These are phyloP conservation scores for Monochamus saltuarius DNA, from an alignment of 1,140 invertebrate species.

Conservation along the genomic window DNA sequence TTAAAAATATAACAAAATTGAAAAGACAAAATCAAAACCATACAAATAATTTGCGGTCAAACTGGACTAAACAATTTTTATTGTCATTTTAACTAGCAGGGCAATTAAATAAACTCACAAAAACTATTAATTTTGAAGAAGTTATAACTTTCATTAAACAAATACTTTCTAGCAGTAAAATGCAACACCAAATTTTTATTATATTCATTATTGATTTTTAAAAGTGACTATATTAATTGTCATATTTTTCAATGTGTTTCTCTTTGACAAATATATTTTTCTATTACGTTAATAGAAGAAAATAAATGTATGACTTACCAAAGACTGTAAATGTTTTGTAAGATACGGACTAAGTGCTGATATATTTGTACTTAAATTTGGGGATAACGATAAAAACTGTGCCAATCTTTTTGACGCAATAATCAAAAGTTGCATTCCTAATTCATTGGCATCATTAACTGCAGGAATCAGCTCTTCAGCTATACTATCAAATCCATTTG, in stretches of 20 bases:
- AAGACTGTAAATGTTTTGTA: slow-evolving; percentile 67
- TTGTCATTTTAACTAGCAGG: too few species aligned
- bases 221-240: background rate
- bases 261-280: background rate
- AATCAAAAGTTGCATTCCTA: slow-evolving; percentile 67
- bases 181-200: slow-evolving; percentile 6
- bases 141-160: too few species aligned
- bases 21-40: too few species aligned
- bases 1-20: too few species aligned
- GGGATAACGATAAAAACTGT: slow-evolving; percentile 60
- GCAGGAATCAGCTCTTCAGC: slow-evolving; percentile 72
- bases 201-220: slow-evolving; percentile 4
- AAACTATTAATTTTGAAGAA: too few species aligned
- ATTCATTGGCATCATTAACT: slow-evolving; percentile 63
- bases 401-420: slow-evolving; percentile 73
- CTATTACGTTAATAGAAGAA: slow-evolving; percentile 3
- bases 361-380: slow-evolving; percentile 62
- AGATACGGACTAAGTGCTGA: slow-evolving; percentile 68
- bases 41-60: too few species aligned
- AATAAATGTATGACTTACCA: slow-evolving; percentile 58
- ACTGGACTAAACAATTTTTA: too few species aligned
- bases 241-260: background rate
- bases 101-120: too few species aligned
- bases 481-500: slow-evolving; percentile 72
- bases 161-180: too few species aligned